These are phyloP conservation scores for Planococcus citri DNA, from an alignment of 1,140 invertebrate genomes.

Conservation along the genomic window DNA sequence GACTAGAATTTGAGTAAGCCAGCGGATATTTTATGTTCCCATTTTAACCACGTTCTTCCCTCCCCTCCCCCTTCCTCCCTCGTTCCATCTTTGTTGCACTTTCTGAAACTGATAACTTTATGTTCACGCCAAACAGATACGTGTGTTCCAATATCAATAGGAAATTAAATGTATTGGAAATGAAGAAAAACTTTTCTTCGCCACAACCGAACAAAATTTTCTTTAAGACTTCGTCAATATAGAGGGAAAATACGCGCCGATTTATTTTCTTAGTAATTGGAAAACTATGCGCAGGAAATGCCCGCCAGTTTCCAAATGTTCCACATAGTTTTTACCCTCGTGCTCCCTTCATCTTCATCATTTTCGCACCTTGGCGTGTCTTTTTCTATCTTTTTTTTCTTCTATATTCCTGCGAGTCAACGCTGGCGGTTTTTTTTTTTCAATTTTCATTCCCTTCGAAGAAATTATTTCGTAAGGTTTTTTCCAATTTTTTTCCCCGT, in stretches of 20 bases:
- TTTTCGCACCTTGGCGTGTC: too few relatives aligned
- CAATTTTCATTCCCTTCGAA: background rate
- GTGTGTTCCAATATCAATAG: constrained; percentile 6
- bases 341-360: background rate
- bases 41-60: too few relatives aligned
- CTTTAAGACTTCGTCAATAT: background rate
- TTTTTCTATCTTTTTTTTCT: too few relatives aligned
- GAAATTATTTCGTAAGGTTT: too few relatives aligned
- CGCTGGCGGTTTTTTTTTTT: background rate
- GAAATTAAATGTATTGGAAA: constrained; percentile 8
- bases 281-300: background rate
- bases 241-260: background rate
- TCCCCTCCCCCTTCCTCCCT: too few relatives aligned
- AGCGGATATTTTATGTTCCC: too few relatives aligned
- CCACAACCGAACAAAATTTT: background rate
- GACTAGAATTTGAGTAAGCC: background rate
- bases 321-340: background rate
- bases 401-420: too few relatives aligned
- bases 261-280: constrained; percentile 4
- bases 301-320: background rate
- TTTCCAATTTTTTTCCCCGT: too few relatives aligned
- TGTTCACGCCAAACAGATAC: constrained; percentile 6
- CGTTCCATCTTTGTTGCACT: too few relatives aligned
- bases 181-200: background rate
- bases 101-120: constrained; percentile 7